Evolutionary conservation across 2,888 invertebrate species (phyloP).

Genomic region (Trichacis sp.): DNA sequence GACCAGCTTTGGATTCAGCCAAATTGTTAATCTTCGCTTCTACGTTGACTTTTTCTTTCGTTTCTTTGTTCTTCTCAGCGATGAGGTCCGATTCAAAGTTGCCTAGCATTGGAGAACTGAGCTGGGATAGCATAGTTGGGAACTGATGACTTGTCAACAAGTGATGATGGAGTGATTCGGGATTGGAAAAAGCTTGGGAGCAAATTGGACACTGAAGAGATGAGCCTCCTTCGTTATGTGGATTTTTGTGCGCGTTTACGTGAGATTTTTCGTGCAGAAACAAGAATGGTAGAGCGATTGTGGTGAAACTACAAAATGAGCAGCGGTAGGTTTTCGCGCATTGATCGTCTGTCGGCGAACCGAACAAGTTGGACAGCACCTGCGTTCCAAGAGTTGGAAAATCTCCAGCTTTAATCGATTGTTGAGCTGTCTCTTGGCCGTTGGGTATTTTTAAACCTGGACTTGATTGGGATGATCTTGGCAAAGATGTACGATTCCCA

Average conservation of each 20-base stretch:
- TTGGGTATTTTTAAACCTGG: constrained; percentile 75
- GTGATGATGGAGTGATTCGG: constrained; percentile 75
- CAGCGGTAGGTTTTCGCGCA: constrained; percentile 86
- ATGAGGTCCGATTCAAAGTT: constrained; percentile 41
- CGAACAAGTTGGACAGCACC: constrained; percentile 72
- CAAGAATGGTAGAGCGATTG: constrained; percentile 88
- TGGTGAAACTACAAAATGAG: constrained; percentile 90
- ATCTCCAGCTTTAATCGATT: constrained; percentile 46
- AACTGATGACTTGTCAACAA: constrained; percentile 74
- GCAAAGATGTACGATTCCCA: constrained; percentile 66
- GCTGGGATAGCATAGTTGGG: constrained; percentile 59
- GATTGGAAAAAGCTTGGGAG: constrained; percentile 72
- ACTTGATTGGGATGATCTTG: constrained; percentile 56
- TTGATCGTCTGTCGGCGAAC: constrained; percentile 68
- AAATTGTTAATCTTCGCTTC: constrained; percentile 66
- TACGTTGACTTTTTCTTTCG: constrained; percentile 50
- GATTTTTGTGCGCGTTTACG: constrained; percentile 68
- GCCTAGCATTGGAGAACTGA: constrained; percentile 52
- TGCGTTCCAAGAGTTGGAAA: constrained; percentile 67
- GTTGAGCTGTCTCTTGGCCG: constrained; percentile 61
- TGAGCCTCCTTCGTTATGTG: constrained; percentile 56
- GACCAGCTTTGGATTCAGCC: constrained; percentile 64
- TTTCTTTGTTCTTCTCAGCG: constrained; percentile 50
- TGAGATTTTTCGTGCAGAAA: constrained; percentile 94
- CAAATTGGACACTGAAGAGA: constrained; percentile 74